A percentile compares a stretch with the other conserved stretches of the same genome.
These are phyloP conservation scores for Lomographa bimaculata DNA, from an alignment of 2,888 invertebrate species.

Conservation along the genomic window DNA sequence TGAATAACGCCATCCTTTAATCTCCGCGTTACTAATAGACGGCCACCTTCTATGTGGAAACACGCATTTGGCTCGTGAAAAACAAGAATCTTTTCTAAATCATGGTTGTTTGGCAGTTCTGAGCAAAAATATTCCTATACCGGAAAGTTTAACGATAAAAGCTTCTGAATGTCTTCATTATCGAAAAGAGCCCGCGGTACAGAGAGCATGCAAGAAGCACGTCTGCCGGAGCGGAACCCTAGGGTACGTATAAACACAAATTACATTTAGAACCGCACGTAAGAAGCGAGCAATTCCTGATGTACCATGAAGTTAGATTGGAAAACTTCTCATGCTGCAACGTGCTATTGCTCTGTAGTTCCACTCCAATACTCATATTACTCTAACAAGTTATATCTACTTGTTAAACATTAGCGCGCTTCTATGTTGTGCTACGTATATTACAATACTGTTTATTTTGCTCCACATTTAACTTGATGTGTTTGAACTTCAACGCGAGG, in stretches of 20 bases:
- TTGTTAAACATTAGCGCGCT: slow-evolving; percentile 27
- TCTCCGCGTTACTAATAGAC: slow-evolving; percentile 46
- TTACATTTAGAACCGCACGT: slow-evolving; percentile 55
- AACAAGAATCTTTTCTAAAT: slow-evolving; percentile 7
- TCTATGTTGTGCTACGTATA: slow-evolving; percentile 1
- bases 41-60: slow-evolving; percentile 42
- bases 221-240: slow-evolving; percentile 25
- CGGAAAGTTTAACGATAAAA: slow-evolving; percentile 40
- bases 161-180: slow-evolving; percentile 38
- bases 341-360: slow-evolving; percentile 58
- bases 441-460: not conserved
- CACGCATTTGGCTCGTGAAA: slow-evolving; percentile 30
- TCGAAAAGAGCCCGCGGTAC: slow-evolving; percentile 29
- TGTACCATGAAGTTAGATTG: slow-evolving; percentile 73
- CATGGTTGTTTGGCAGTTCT: slow-evolving; percentile 3
- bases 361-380: slow-evolving; percentile 50
- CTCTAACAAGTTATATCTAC: slow-evolving; percentile 36
- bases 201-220: slow-evolving; percentile 27
- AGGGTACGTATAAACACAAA: slow-evolving; percentile 43
- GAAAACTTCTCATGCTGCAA: slow-evolving; percentile 67
- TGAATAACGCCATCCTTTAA: slow-evolving; percentile 64
- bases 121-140: slow-evolving; percentile 23
- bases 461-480: not conserved
- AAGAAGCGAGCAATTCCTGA: slow-evolving; percentile 61
- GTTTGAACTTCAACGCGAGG: slow-evolving; percentile 1